Conservation (phyloP, 1,140 invertebrate species). For the Brachionus rubens region DNA sequence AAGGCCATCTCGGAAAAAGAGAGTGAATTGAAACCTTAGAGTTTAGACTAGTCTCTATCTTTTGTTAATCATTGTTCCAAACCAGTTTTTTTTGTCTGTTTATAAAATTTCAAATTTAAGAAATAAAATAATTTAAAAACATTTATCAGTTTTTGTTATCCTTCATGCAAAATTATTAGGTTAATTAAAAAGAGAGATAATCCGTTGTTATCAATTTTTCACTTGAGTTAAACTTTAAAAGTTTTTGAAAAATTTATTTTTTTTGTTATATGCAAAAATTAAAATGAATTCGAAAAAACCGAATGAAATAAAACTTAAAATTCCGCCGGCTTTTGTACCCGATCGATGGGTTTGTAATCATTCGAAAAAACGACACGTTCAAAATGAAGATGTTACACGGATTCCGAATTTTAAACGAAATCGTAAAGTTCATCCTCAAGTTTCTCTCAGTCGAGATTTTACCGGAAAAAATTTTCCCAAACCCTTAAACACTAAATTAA, state of each 20-base stretch:
- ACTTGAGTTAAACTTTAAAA: too few relatives aligned
- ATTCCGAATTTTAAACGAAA: too few relatives aligned
- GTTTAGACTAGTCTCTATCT: neutral
- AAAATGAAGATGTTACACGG: neutral
- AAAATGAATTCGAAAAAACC: constrained; percentile 11
- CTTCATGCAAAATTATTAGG: neutral
- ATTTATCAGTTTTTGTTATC: too few relatives aligned
- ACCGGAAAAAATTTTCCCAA: too few relatives aligned
- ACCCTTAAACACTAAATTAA: neutral
- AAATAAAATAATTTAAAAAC: neutral
- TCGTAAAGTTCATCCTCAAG: too few relatives aligned
- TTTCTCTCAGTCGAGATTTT: too few relatives aligned
- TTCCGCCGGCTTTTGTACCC: constrained; percentile 16
- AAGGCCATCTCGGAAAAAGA: too few relatives aligned
- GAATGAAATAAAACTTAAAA: neutral
- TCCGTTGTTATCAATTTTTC: too few relatives aligned
- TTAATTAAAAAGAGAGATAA: too few relatives aligned
- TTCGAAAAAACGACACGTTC: neutral
- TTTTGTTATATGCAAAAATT: neutral
- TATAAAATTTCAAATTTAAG: neutral
- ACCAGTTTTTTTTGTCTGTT: neutral
- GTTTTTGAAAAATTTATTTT: neutral
- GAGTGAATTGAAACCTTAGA: too few relatives aligned
- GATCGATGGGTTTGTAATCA: constrained; percentile 31
- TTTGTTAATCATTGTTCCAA: neutral